A percentile compares a stretch with the other conserved stretches of the same genome.
phyloP scores from a whole-genome alignment of 2,113 vertebrate species.

The Erythrocercus mccallii region DNA sequence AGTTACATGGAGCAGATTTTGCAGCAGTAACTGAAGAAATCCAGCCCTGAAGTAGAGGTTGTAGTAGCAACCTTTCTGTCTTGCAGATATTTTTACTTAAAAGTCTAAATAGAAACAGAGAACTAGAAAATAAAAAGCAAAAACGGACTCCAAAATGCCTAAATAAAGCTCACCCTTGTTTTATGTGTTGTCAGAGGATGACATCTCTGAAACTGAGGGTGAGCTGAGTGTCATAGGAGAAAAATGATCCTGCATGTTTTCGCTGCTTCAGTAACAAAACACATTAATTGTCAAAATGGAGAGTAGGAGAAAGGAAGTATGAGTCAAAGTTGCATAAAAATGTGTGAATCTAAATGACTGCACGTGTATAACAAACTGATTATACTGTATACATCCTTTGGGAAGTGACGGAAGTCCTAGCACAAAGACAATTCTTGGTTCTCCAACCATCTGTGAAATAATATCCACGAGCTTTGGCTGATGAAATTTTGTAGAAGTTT shows the following conservation, averaged over 20 bases:
- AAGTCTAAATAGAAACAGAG: neutral
- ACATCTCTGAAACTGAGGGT: neutral
- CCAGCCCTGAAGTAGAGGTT: neutral
- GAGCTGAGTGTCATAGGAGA: neutral
- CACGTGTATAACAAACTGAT: neutral
- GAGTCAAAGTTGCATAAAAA: conserved; percentile 8
- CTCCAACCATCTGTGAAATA: neutral
- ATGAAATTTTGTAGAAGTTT: neutral
- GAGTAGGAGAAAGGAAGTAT: neutral
- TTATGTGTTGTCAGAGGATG: neutral
- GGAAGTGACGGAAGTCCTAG: neutral
- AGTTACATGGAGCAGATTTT: neutral
- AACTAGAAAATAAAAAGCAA: neutral
- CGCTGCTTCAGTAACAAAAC: neutral
- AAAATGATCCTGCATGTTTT: neutral
- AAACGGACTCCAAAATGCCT: neutral
- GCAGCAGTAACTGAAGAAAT: neutral
- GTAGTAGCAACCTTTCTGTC: neutral
- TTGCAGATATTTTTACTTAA: neutral
- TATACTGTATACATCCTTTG: neutral
- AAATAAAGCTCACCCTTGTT: neutral
- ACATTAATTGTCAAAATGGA: conserved; percentile 4
- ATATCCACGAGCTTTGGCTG: neutral
- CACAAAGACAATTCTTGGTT: neutral
- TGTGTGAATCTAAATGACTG: neutral